Conservation (phyloP, 2,113 vertebrate species). For the Falcunculus frontatus region DNA sequence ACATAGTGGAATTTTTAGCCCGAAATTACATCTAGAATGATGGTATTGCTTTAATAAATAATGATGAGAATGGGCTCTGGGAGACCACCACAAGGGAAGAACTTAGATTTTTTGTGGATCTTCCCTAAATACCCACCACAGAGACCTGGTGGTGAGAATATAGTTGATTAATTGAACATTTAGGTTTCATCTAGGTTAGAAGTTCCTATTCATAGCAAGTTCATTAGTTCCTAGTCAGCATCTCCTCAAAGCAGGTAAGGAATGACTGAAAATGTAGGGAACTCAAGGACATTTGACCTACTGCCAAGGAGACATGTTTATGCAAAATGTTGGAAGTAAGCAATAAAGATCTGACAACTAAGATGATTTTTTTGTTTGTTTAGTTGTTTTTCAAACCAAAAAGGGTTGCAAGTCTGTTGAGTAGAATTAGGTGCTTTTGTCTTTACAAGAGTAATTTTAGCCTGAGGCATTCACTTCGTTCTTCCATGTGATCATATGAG, state of each 20-base stretch:
- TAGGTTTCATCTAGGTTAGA: neutral
- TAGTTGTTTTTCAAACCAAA: conserved; percentile 48
- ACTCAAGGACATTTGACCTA: neutral
- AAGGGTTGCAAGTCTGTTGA: neutral
- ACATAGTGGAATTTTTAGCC: neutral
- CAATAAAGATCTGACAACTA: conserved; percentile 5
- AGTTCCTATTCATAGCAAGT: neutral
- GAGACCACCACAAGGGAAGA: neutral
- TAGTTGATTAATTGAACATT: neutral
- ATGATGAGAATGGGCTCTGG: neutral
- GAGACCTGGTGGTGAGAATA: neutral
- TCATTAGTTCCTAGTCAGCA: neutral
- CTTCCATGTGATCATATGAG: neutral
- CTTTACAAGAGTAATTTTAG: conserved; percentile 13
- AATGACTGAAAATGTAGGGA: neutral
- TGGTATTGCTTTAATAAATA: neutral
- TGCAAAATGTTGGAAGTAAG: neutral
- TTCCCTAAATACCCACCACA: neutral
- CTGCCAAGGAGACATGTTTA: neutral
- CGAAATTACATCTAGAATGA: neutral
- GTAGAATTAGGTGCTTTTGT: conserved; percentile 1
- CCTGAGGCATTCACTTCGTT: conserved; percentile 42
- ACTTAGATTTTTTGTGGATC: neutral
- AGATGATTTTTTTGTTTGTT: conserved; percentile 3
- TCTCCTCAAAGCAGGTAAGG: neutral